Percentiles rank a stretch among this genome's conserved stretches.
These are phyloP conservation scores for Urocolius indicus DNA, from an alignment of 2,113 vertebrate genomes.

Conservation along the genomic window DNA sequence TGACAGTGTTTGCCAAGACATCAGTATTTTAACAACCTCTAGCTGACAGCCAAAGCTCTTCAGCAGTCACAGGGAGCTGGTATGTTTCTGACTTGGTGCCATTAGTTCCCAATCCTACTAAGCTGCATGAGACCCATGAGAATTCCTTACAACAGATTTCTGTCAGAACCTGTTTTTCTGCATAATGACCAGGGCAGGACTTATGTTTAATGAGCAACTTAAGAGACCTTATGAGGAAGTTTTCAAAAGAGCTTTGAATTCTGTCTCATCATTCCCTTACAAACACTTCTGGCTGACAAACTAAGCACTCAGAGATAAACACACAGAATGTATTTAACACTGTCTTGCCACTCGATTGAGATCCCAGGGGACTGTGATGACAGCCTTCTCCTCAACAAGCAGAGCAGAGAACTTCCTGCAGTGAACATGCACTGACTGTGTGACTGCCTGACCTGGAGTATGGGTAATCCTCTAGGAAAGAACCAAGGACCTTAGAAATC, in stretches of 20 bases:
- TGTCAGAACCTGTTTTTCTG: neutral
- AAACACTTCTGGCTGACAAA: neutral
- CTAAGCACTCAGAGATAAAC: neutral
- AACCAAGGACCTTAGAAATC: neutral
- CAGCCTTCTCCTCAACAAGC: neutral
- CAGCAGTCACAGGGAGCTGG: neutral
- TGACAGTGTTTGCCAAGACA: neutral
- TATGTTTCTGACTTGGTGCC: neutral
- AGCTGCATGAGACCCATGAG: neutral
- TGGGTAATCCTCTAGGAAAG: neutral
- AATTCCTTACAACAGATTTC: neutral
- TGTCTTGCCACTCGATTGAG: neutral
- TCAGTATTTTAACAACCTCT: neutral
- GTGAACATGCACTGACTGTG: neutral
- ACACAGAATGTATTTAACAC: neutral
- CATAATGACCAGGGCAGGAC: neutral
- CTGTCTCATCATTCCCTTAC: neutral
- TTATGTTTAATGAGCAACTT: neutral
- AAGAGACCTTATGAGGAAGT: neutral
- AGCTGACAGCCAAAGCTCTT: neutral
- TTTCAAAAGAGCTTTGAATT: neutral
- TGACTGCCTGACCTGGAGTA: neutral
- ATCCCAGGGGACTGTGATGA: neutral
- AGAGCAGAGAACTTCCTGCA: neutral
- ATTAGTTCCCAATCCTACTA: neutral